Evolutionary conservation across 1,140 invertebrate genomes (phyloP).

Genomic region (Cyclina sinensis): DNA sequence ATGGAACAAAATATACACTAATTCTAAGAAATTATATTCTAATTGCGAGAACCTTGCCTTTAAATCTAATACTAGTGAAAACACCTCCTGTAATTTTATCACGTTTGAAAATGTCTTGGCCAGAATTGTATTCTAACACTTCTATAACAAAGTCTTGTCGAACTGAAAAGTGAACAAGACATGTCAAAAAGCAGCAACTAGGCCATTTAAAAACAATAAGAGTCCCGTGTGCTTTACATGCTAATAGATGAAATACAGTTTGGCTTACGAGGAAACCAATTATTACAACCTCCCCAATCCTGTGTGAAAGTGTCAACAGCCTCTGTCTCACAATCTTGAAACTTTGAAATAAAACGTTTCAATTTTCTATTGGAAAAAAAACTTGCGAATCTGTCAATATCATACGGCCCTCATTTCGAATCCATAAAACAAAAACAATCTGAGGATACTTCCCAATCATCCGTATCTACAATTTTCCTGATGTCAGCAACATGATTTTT

Average conservation of each 20-base stretch:
- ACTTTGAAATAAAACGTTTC: too few species aligned
- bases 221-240: not conserved
- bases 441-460: not conserved
- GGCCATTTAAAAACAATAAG: not conserved
- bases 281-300: too few species aligned
- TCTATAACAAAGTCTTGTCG: not conserved
- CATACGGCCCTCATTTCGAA: not conserved
- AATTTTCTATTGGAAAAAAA: not conserved
- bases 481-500: too few species aligned
- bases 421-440: not conserved
- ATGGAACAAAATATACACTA: too few species aligned
- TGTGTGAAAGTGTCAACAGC: not conserved
- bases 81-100: too few species aligned
- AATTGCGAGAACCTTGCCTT: too few species aligned
- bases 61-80: too few species aligned
- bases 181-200: not conserved
- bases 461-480: not conserved
- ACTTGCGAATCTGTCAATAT: constrained; percentile 9
- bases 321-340: not conserved
- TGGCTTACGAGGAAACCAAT: not conserved
- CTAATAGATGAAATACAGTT: not conserved
- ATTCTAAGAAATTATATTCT: too few species aligned
- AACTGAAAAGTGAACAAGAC: not conserved
- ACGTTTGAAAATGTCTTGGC: too few species aligned
- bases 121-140: too few species aligned